These are phyloP conservation scores for Dicranocentrus wangi DNA, from an alignment of 2,888 invertebrate genomes.

Conservation along the genomic window DNA sequence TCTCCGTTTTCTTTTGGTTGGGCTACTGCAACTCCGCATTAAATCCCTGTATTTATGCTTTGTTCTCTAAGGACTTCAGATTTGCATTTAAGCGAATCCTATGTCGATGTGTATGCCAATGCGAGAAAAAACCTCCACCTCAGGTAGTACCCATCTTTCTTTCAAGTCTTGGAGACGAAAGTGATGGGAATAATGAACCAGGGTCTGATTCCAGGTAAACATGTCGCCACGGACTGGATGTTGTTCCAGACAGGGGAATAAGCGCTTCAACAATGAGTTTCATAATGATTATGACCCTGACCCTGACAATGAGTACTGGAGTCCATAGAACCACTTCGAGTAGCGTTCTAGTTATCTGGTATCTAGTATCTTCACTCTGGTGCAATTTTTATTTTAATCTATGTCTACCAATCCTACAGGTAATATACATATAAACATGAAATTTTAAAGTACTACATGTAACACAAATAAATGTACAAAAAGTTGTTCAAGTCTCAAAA, in stretches of 20 bases:
- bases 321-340: slow-evolving; percentile 36
- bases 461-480: slow-evolving; percentile 14
- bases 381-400: too few relatives aligned
- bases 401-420: too few relatives aligned
- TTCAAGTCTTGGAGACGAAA: slow-evolving; percentile 73
- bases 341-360: background rate
- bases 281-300: slow-evolving; percentile 62
- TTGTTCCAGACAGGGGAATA: slow-evolving; percentile 64
- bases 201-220: slow-evolving; percentile 71
- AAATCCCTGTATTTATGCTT: slow-evolving; percentile 94
- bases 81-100: slow-evolving; percentile 95
- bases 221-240: slow-evolving; percentile 61
- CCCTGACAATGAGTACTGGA: slow-evolving; percentile 60
- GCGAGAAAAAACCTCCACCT: slow-evolving; percentile 72
- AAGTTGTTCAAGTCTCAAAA: slow-evolving; percentile 21
- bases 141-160: slow-evolving; percentile 73
- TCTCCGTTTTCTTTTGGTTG: slow-evolving; percentile 95
- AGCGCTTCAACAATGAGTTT: slow-evolving; percentile 61
- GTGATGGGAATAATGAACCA: slow-evolving; percentile 71
- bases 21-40: slow-evolving; percentile 94
- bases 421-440: too few relatives aligned
- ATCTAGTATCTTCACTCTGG: too few relatives aligned
- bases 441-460: background rate
- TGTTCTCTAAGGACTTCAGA: slow-evolving; percentile 95
- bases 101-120: slow-evolving; percentile 85